Percentiles rank a stretch among this genome's conserved stretches.
These are phyloP conservation scores for Leucania comma DNA, from an alignment of 2,888 invertebrate genomes.

Conservation along the genomic window DNA sequence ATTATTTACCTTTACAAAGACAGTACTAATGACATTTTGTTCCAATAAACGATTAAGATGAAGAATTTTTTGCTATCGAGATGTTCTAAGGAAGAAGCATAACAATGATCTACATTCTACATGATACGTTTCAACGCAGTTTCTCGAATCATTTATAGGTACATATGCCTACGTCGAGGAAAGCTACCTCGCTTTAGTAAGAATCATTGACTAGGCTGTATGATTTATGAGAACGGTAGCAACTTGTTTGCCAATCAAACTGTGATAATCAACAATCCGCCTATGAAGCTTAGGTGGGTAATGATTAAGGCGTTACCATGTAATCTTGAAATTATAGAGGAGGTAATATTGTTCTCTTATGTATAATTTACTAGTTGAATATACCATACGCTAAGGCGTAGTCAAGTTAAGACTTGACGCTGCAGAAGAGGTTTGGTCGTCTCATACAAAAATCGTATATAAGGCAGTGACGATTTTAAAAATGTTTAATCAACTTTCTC, in stretches of 20 bases:
- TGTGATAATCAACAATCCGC: slow-evolving; percentile 19
- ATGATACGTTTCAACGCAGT: no score
- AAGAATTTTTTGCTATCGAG: neutral
- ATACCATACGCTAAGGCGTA: neutral
- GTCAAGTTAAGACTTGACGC: neutral
- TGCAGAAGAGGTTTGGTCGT: neutral
- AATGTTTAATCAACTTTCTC: neutral
- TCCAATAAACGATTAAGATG: no score
- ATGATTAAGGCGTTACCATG: slow-evolving; percentile 17
- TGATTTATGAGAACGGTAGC: neutral
- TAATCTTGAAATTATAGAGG: slow-evolving; percentile 1
- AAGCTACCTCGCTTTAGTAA: neutral
- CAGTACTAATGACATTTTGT: no score
- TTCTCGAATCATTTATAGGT: no score
- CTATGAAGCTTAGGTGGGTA: slow-evolving; percentile 18
- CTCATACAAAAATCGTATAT: neutral
- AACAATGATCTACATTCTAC: no score
- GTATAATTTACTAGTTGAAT: neutral
- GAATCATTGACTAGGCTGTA: neutral
- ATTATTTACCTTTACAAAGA: no score
- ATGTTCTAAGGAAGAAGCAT: no score
- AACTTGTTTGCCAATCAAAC: slow-evolving; percentile 7
- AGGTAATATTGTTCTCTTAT: neutral
- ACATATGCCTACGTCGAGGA: no score
- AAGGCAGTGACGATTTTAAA: neutral